Percentiles rank a stretch among this genome's conserved stretches.
Conservation (phyloP, 2,113 vertebrate species). For the Talpa occidentalis region DNA sequence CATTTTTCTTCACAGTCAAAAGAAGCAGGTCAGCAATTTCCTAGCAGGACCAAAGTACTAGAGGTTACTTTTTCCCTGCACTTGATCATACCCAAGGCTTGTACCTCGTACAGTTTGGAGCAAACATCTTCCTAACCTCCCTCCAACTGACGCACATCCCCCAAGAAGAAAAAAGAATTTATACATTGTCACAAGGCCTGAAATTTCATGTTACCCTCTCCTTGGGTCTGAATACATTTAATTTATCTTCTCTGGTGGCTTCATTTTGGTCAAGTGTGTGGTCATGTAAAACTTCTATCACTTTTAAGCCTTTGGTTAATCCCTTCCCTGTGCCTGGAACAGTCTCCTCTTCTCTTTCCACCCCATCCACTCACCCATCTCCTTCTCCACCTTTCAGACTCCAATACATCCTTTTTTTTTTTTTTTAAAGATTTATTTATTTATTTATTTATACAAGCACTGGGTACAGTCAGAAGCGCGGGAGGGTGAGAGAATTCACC, state of each 20-base stretch:
- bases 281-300: not conserved
- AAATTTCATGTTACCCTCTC: not conserved
- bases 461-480: too few species aligned
- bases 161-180: not conserved
- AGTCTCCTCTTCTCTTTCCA: not conserved
- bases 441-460: too few species aligned
- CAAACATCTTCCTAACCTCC: conserved; percentile 2
- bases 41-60: conserved; percentile 27
- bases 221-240: not conserved
- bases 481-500: too few species aligned
- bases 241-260: not conserved
- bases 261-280: not conserved
- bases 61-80: not conserved
- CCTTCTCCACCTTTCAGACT: not conserved
- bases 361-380: not conserved
- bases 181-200: not conserved
- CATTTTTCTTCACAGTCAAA: conserved; percentile 66
- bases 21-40: conserved; percentile 72
- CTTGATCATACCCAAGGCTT: not conserved
- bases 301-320: not conserved
- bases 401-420: not conserved
- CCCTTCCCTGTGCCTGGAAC: not conserved
- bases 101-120: not conserved
- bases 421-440: too few species aligned
- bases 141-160: not conserved